Conservation (phyloP, 1,140 invertebrate species). For the Cylas formicarius region DNA sequence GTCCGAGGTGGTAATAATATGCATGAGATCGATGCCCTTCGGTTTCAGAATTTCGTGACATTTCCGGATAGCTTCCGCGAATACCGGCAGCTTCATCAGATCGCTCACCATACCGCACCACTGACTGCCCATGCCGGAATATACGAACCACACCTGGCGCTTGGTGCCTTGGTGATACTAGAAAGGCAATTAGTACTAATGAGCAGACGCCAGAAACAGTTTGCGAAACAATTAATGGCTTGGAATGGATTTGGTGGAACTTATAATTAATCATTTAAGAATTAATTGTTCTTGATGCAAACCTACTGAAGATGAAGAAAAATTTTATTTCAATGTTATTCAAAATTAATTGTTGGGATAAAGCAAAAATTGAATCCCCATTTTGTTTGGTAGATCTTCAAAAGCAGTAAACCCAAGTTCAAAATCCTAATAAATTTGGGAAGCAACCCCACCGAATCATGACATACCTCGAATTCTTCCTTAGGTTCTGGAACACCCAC, state of each 20-base stretch:
- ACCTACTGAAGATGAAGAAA: too few species aligned
- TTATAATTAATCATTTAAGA: too few species aligned
- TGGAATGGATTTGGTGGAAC: too few species aligned
- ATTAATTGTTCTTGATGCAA: too few species aligned
- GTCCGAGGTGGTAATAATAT: conserved; percentile 69
- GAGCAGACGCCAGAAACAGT: too few species aligned
- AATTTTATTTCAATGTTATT: too few species aligned
- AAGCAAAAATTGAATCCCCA: too few species aligned
- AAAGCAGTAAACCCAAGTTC: conserved; percentile 1
- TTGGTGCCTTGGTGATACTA: conserved; percentile 44
- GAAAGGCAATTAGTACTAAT: too few species aligned
- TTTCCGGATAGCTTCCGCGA: conserved; percentile 57
- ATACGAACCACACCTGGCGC: conserved; percentile 53
- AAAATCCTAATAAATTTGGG: not conserved
- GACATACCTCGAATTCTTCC: conserved; percentile 33
- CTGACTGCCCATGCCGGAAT: conserved; percentile 65
- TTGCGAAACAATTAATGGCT: too few species aligned
- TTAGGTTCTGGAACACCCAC: conserved; percentile 35
- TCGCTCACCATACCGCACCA: conserved; percentile 59
- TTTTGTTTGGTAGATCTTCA: conserved; percentile 1
- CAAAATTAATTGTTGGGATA: too few species aligned
- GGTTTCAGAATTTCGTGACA: conserved; percentile 65
- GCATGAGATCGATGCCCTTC: conserved; percentile 69
- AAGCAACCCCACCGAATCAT: too few species aligned
- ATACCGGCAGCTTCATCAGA: conserved; percentile 57